Evolutionary conservation across 2,113 vertebrate species (phyloP).

Genomic region (Acanthochromis polyacanthus): DNA sequence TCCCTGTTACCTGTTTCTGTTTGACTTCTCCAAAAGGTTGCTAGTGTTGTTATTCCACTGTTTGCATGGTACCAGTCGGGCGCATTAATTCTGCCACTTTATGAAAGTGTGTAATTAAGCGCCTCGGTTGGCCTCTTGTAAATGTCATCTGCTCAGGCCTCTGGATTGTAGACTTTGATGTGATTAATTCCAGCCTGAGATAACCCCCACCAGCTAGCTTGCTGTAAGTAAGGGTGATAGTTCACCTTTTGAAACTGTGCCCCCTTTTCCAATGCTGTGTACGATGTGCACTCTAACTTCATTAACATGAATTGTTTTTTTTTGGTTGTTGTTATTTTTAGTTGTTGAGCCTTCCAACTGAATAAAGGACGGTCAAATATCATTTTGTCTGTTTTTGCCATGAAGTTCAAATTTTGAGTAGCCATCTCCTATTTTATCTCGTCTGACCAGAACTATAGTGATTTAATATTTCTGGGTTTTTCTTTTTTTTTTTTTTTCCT

Average conservation of each 20-base stretch:
- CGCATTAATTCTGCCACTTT: slow-evolving; percentile 61
- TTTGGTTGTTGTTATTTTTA: neutral
- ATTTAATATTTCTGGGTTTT: neutral
- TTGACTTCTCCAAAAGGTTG: slow-evolving; percentile 66
- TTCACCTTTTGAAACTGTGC: slow-evolving; percentile 45
- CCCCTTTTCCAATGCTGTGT: neutral
- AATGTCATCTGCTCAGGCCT: slow-evolving; percentile 70
- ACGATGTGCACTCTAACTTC: neutral
- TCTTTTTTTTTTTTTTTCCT: neutral
- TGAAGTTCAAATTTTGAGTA: neutral
- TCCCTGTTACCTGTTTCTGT: slow-evolving; percentile 17
- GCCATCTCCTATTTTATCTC: neutral
- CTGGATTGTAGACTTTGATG: slow-evolving; percentile 65
- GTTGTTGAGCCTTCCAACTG: neutral
- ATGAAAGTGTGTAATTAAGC: slow-evolving; percentile 71
- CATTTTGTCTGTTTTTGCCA: neutral
- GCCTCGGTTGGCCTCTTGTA: slow-evolving; percentile 68
- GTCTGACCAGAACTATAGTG: neutral
- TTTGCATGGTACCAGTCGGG: slow-evolving; percentile 32
- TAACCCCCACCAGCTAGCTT: slow-evolving; percentile 33
- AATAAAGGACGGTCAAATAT: neutral
- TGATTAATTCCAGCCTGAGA: slow-evolving; percentile 68
- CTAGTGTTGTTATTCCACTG: slow-evolving; percentile 48
- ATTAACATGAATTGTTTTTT: too few relatives aligned
- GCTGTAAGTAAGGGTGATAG: slow-evolving; percentile 36